Evolutionary conservation across 2,888 invertebrate species (phyloP), one percentile per base, ranked within the genome.

Genomic region (Bombylius discolor): DNA sequence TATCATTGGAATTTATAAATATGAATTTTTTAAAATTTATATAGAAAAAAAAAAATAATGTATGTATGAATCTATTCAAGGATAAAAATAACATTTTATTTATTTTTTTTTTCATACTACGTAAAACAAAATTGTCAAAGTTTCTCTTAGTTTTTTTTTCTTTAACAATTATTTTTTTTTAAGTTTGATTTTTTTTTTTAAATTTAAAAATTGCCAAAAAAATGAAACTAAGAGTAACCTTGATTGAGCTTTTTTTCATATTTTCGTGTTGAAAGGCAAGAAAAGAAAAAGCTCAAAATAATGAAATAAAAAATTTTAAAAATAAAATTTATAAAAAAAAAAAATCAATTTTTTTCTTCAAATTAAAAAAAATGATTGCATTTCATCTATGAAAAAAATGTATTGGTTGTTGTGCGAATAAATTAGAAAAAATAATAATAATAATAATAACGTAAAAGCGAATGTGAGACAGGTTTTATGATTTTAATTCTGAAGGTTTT

Each of bases 201-300:
- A 36, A 36, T 36, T 36, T 23, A 23, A 23, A 23, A 23, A 23
- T 23, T 23, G 23, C 23, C 3, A 23, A 23, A 23, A 23, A n/a
- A 34, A 5, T 34, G n/a, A 39, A 32, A 23, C 46, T 53, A 57
- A 57, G 51, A 53, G 56, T 51, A 53, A 53, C 56, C 53, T 57
- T 53, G 51, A 47, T 49, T 39, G n/a, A 31, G 45, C 39, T 36
- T 49, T 47, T 33, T 39, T 23, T 51, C 42, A 50, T n/a, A 51
- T 56, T 5, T 39, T 49, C 9, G 13, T 34, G 32, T 36, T 12
- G 49, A 57, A 51, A 68, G 68, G 68, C 71, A 70, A 69, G 71
- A 71, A 71, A 71, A 71, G 71, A 71, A 71, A 71, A 71, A 71
- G 71, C 71, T 71, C 71, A 71, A 71, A 69, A 64, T 64, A 65